Evolutionary conservation across 2,888 invertebrate genomes (phyloP).

Genomic region (Yponomeuta malinellus): DNA sequence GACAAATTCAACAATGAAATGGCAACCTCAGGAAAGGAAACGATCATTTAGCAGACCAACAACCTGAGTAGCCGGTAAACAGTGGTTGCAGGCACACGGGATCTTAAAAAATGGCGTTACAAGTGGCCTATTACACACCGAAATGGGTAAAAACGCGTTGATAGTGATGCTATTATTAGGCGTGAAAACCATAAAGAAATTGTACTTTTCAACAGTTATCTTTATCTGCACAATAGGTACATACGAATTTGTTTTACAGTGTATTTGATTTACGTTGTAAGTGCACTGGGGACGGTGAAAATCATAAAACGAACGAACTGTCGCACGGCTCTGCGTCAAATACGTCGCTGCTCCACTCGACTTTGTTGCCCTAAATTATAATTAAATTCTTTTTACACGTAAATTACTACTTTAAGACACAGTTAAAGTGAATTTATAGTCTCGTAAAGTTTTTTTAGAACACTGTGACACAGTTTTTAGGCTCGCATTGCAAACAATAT

Average conservation of each 20-base stretch:
- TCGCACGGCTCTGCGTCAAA: conserved; percentile 18
- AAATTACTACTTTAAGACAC: conserved; percentile 14
- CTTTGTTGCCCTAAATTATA: conserved; percentile 23
- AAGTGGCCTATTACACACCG: too few species aligned
- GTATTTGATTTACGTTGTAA: conserved; percentile 6
- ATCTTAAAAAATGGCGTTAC: too few species aligned
- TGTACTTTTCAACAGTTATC: background rate
- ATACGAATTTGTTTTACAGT: background rate
- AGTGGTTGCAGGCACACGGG: too few species aligned
- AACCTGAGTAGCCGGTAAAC: too few species aligned
- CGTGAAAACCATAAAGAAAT: too few species aligned
- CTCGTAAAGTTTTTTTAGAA: conserved; percentile 9
- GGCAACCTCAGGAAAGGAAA: too few species aligned
- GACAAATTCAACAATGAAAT: too few species aligned
- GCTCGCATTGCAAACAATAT: background rate
- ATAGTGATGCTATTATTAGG: too few species aligned
- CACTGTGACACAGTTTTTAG: background rate
- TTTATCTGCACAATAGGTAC: background rate
- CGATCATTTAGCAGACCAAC: too few species aligned
- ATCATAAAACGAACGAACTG: conserved; percentile 8
- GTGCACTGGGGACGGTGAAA: background rate
- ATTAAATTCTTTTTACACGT: conserved; percentile 17
- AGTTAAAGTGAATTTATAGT: conserved; percentile 10
- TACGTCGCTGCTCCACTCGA: conserved; percentile 20
- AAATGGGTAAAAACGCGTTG: too few species aligned